phyloP scores from a whole-genome alignment of 2,797 vertebrate species.

The Salarias fasciatus region DNA sequence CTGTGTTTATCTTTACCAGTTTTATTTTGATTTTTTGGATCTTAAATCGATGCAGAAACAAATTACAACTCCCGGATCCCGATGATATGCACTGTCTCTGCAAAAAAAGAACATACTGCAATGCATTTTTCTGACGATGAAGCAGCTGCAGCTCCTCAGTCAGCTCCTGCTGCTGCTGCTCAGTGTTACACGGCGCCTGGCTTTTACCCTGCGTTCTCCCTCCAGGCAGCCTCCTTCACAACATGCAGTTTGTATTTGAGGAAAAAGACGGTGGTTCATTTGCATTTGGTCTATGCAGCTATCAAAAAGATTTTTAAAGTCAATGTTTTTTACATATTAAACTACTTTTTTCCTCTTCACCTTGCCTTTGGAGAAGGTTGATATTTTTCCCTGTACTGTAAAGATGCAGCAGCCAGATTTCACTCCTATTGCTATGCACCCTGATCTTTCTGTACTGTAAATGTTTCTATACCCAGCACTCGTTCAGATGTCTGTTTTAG shows the following conservation, averaged over 20 bases:
- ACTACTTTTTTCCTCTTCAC: conserved; percentile 36
- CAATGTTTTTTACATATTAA: conserved; percentile 54
- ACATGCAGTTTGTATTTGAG: conserved; percentile 45
- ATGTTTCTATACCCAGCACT: conserved; percentile 72
- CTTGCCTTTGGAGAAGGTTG: conserved; percentile 45
- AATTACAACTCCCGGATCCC: no score
- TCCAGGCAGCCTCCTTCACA: no score
- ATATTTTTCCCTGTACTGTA: conserved; percentile 61
- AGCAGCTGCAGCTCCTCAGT: conserved; percentile 12
- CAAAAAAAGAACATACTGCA: conserved; percentile 9
- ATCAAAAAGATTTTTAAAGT: conserved; percentile 44
- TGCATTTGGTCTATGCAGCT: conserved; percentile 72
- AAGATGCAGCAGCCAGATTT: conserved; percentile 56
- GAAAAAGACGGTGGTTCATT: conserved; percentile 33
- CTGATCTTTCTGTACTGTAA: conserved; percentile 76
- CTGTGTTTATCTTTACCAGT: conserved; percentile 43
- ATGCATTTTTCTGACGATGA: conserved; percentile 17
- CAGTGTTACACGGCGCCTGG: conserved; percentile 32
- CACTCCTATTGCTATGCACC: conserved; percentile 75
- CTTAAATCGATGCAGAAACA: background rate
- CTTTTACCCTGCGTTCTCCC: conserved; percentile 10
- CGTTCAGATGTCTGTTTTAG: conserved; percentile 70
- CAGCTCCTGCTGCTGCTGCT: conserved; percentile 7
- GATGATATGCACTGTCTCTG: conserved; percentile 22
- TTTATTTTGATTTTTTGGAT: conserved; percentile 1